Conservation (phyloP, 2,113 vertebrate species). For the Canis aureus region DNA sequence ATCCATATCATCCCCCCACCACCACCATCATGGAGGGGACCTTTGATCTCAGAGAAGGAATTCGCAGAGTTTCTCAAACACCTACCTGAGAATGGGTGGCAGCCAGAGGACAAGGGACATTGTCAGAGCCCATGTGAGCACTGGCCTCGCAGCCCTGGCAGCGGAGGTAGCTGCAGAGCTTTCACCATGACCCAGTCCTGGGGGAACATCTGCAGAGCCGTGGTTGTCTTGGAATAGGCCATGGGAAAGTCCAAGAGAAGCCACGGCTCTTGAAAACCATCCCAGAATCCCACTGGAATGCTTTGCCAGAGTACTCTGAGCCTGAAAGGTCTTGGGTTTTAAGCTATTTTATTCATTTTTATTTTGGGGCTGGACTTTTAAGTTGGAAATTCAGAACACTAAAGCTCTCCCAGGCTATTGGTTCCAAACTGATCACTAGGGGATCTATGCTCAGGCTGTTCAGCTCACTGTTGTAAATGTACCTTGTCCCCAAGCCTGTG, state of each 20-base stretch:
- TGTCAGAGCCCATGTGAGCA: background rate
- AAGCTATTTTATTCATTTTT: slow-evolving; percentile 75
- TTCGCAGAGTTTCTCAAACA: slow-evolving; percentile 33
- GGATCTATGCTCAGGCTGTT: background rate
- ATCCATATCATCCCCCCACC: background rate
- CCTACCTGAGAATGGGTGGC: background rate
- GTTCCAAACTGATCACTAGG: background rate
- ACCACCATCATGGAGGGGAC: background rate
- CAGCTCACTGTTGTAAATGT: background rate
- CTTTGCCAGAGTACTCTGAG: slow-evolving; percentile 70
- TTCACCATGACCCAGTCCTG: background rate
- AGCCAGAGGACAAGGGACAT: background rate
- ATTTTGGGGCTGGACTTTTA: slow-evolving; percentile 60
- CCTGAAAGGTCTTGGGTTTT: slow-evolving; percentile 72
- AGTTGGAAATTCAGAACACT: slow-evolving; percentile 65
- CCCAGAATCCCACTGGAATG: slow-evolving; percentile 79
- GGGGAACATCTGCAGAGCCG: slow-evolving; percentile 65
- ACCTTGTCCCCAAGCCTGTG: background rate
- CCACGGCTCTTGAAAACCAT: slow-evolving; percentile 73
- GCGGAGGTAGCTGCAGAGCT: background rate
- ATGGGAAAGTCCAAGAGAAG: slow-evolving; percentile 81
- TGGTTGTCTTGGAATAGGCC: slow-evolving; percentile 75
- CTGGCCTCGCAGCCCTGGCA: slow-evolving; percentile 22
- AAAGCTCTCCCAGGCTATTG: slow-evolving; percentile 5
- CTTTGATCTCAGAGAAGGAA: background rate